Conservation (phyloP, 2,113 vertebrate species). For the Macquaria ambigua region DNA sequence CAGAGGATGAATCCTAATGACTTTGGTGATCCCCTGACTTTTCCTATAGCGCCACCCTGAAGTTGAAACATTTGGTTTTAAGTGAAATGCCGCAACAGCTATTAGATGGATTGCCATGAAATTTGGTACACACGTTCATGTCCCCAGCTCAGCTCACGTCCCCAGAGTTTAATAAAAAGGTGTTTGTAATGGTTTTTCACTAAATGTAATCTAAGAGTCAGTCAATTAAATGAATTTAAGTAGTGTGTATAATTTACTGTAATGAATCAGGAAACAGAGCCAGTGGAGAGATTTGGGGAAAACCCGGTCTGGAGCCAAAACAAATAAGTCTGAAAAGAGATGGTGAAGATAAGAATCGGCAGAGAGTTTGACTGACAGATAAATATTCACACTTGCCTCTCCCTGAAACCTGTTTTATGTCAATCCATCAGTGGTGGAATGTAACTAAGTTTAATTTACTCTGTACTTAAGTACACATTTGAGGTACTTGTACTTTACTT, state of each 20-base stretch:
- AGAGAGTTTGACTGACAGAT: slow-evolving; percentile 57
- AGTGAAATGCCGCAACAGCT: too few relatives aligned
- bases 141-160: too few relatives aligned
- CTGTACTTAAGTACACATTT: too few relatives aligned
- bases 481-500: too few relatives aligned
- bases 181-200: background rate
- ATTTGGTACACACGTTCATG: background rate
- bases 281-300: background rate
- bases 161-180: background rate
- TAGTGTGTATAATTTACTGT: background rate
- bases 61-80: too few relatives aligned
- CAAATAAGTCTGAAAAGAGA: background rate
- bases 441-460: too few relatives aligned
- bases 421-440: slow-evolving; percentile 13
- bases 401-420: slow-evolving; percentile 63
- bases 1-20: background rate
- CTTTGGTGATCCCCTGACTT: background rate
- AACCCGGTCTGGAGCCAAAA: background rate
- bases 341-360: slow-evolving; percentile 1
- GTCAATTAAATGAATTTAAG: background rate
- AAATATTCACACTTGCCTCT: slow-evolving; percentile 50
- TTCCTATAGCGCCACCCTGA: background rate
- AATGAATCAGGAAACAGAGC: background rate
- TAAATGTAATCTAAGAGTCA: background rate
- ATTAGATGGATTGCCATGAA: background rate